These are phyloP conservation scores for Ditula angustiorana DNA, from an alignment of 2,888 invertebrate species.

Conservation along the genomic window DNA sequence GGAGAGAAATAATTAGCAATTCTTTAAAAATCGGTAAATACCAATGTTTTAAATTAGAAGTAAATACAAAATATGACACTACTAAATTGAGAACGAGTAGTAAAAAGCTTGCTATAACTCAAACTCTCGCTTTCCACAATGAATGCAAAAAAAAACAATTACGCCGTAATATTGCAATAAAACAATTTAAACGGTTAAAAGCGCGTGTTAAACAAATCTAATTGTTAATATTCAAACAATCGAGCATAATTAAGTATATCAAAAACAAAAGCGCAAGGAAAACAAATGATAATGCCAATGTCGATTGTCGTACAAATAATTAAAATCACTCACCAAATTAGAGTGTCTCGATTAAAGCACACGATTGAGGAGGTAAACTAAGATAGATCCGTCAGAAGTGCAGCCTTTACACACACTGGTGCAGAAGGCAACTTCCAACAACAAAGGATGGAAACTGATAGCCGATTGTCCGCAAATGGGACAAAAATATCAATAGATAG, in stretches of 20 bases:
- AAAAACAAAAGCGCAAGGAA: slow-evolving; percentile 22
- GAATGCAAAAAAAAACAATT: too few species aligned
- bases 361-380: slow-evolving; percentile 39
- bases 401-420: slow-evolving; percentile 85
- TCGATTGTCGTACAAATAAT: slow-evolving; percentile 32
- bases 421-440: slow-evolving; percentile 80
- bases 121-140: too few species aligned
- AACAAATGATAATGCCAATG: slow-evolving; percentile 31
- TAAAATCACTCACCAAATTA: slow-evolving; percentile 58
- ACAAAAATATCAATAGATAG: slow-evolving; percentile 51
- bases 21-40: background rate
- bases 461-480: slow-evolving; percentile 48
- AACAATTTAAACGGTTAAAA: too few species aligned
- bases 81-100: too few species aligned
- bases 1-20: background rate
- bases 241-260: background rate
- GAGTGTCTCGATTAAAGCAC: slow-evolving; percentile 45
- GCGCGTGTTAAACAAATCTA: too few species aligned
- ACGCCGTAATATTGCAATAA: too few species aligned
- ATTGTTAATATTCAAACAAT: background rate
- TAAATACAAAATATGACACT: too few species aligned
- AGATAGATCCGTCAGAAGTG: slow-evolving; percentile 68
- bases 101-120: too few species aligned
- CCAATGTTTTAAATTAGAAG: background rate
- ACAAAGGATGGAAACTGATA: slow-evolving; percentile 61